Evolutionary conservation across 2,113 vertebrate species (phyloP).

Genomic region (Trichechus manatus): DNA sequence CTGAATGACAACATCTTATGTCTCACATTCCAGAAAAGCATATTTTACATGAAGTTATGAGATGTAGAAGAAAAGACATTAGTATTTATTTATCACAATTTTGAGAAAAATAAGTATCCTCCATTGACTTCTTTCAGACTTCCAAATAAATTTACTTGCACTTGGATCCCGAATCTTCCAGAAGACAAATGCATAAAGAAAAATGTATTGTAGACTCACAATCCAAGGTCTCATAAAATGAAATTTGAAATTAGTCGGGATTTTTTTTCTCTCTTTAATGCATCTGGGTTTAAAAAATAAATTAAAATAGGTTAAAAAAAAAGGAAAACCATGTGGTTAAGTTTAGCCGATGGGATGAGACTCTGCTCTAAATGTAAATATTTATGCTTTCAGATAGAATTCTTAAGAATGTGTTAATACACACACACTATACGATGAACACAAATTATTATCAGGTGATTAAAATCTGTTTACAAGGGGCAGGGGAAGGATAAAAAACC

Average conservation of each 20-base stretch:
- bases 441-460: neutral
- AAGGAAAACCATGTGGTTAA: neutral
- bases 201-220: neutral
- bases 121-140: neutral
- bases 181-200: neutral
- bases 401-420: neutral
- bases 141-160: neutral
- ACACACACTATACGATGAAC: neutral
- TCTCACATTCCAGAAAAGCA: neutral
- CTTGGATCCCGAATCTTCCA: neutral
- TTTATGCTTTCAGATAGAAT: neutral
- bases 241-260: neutral
- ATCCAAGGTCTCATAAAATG: neutral
- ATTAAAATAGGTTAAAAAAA: no score
- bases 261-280: neutral
- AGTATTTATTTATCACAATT: neutral
- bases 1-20: neutral
- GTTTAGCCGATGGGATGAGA: neutral
- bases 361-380: neutral
- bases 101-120: neutral
- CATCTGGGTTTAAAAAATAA: neutral
- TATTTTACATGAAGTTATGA: neutral
- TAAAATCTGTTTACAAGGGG: neutral
- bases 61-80: neutral
- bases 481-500: neutral